A percentile compares a stretch with the other conserved stretches of the same genome.
phyloP scores from a whole-genome alignment of 2,888 invertebrate species.

The Conus canariensis region DNA sequence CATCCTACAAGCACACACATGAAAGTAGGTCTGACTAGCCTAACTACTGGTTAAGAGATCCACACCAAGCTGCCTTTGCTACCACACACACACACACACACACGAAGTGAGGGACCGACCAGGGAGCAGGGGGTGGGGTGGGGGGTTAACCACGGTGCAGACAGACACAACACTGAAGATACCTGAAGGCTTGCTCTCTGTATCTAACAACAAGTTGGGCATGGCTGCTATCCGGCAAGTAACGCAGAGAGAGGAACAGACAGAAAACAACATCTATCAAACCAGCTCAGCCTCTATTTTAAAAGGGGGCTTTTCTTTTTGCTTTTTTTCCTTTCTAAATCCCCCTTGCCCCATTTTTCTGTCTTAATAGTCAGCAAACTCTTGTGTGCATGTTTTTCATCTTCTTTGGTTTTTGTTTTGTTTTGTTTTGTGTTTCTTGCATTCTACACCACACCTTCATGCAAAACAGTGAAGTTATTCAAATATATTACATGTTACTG shows the following conservation, averaged over 20 bases:
- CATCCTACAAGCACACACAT: conserved; percentile 3
- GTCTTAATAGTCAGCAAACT: neutral
- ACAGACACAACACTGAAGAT: conserved; percentile 7
- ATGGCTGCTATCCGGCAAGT: neutral
- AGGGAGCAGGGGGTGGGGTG: neutral
- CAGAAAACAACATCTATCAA: conserved; percentile 14
- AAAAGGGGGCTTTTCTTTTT: neutral
- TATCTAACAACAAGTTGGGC: conserved; percentile 29
- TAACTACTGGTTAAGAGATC: neutral
- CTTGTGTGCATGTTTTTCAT: too few relatives aligned
- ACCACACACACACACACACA: neutral
- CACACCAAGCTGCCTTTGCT: neutral
- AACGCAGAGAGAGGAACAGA: neutral
- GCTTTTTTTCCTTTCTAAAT: neutral
- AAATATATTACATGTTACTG: too few relatives aligned
- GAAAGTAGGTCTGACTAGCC: neutral
- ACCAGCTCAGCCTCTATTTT: neutral
- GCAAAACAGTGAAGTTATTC: too few relatives aligned
- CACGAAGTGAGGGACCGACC: neutral
- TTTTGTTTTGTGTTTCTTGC: neutral
- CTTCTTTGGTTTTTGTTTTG: too few relatives aligned
- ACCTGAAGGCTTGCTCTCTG: conserved; percentile 28
- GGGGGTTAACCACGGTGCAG: neutral
- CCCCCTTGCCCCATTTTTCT: neutral
- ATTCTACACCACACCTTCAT: too few relatives aligned